Percentiles rank a stretch among this genome's conserved stretches.
Evolutionary conservation across 2,797 vertebrate species (phyloP).

Genomic region (Eulemur mongoz): DNA sequence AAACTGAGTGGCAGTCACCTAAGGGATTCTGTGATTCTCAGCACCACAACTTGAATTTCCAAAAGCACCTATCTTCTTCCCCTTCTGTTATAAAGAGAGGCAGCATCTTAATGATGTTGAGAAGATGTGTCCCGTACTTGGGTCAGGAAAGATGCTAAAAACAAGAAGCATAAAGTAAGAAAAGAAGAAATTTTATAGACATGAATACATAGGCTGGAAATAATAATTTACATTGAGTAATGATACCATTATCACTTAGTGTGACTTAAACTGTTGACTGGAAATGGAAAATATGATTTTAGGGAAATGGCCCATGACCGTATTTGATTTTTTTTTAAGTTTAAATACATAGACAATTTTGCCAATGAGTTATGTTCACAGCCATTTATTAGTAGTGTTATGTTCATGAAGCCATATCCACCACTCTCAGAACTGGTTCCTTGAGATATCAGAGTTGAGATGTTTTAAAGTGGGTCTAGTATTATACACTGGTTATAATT

Average conservation of each 20-base stretch:
- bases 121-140: not conserved
- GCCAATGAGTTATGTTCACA: not conserved
- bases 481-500: not conserved
- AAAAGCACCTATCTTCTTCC: accelerated
- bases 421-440: not conserved
- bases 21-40: not conserved
- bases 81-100: not conserved
- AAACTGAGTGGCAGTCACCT: not conserved
- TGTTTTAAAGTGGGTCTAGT: not conserved
- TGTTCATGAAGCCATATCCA: not conserved
- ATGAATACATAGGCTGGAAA: not conserved
- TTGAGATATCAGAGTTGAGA: not conserved
- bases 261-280: not conserved
- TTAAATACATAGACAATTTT: not conserved
- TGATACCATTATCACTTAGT: not conserved
- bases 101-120: not conserved
- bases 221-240: not conserved
- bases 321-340: not conserved
- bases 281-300: not conserved
- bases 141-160: not conserved
- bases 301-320: not conserved
- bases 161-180: not conserved
- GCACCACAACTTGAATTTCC: not conserved
- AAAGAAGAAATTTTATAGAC: not conserved
- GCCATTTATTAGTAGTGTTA: not conserved